Percentiles rank a stretch among this genome's conserved stretches.
Conservation (phyloP, 2,888 invertebrate species). For the Ennomos quercinarius region DNA sequence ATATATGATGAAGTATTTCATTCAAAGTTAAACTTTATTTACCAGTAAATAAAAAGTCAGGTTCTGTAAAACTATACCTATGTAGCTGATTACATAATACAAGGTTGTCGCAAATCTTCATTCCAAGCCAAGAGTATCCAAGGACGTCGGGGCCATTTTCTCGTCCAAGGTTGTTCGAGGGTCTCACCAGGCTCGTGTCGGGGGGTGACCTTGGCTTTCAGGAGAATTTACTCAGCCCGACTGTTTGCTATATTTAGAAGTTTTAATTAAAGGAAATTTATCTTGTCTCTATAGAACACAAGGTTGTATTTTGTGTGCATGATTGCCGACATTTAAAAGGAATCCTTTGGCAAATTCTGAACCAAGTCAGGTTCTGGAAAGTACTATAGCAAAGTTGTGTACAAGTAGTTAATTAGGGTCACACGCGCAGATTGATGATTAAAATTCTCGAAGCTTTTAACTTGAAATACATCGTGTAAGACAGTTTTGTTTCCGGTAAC, state of each 20-base stretch:
- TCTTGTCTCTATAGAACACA: conserved; percentile 10
- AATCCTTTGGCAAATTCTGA: not conserved
- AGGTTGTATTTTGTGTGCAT: conserved; percentile 6
- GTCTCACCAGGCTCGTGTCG: conserved; percentile 54
- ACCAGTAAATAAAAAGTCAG: conserved; percentile 1
- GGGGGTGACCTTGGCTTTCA: conserved; percentile 64
- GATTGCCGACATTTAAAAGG: not conserved
- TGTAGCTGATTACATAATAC: conserved; percentile 21
- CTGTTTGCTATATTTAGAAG: conserved; percentile 51
- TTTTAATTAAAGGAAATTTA: conserved; percentile 24
- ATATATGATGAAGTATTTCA: not conserved
- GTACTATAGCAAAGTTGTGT: no score
- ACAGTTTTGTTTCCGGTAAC: conserved; percentile 57
- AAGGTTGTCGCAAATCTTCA: conserved; percentile 28
- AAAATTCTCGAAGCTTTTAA: conserved; percentile 60
- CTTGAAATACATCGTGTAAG: conserved; percentile 47
- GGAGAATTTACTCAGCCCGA: conserved; percentile 46
- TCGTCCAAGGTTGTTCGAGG: conserved; percentile 61
- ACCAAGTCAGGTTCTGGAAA: not conserved
- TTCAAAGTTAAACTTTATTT: conserved; percentile 13
- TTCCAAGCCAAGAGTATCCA: conserved; percentile 41
- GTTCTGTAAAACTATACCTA: conserved; percentile 2
- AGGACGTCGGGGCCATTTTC: conserved; percentile 57
- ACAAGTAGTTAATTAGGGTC: no score
- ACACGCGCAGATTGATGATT: not conserved